Base-by-base conservation (phyloP, 2,888 invertebrate genomes). In the Lithosia quadra region DNA sequence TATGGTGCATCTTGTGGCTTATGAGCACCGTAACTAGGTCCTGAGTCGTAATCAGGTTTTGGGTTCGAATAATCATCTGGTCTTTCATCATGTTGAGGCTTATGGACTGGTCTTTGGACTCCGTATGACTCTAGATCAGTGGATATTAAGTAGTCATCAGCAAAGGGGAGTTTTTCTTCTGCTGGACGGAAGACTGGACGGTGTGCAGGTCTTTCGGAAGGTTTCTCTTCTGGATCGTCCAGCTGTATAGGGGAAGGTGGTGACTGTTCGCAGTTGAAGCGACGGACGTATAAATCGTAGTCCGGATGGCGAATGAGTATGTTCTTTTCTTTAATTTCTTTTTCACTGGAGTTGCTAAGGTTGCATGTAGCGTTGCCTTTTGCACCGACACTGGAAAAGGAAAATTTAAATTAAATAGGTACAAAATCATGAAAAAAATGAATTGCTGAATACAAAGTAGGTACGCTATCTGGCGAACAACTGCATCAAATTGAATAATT, bases 301-400 rank as follows among this genome's bases (percentile, higher is more conserved):
- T 95, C 94, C 0, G 94, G 93, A 67, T 95, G 88, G 0, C 91
- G 86, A 3, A 78, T 78, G 0, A 93, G 83, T 0, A 89, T 72
- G 18, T 83, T 88, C 36, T 89, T 88, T 3, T 91, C 92, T 75
- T 90, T 92, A 0, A 94, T 77, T 28, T 92, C 89, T 60, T 90
- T 91, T 65, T 93, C 93, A 9, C 86, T 85, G 4, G 87, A 60
- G 13, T 88, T 91, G 67, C 94, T 91, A 0, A 95, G 86, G 65
- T 94, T 87, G 68, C 95, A 95, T 0, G 94, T 94, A 0, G 94
- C 93, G 68, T 95, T 95, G 68, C 95, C 95, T 88, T 94, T 94
- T 1, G 95, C 95, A 0, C 95, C 95, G 4, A 95, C 93, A 0
- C 95, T 95, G 86, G 9, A 87, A 88, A 24, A 73, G 71, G 60